A percentile compares a stretch with the other conserved stretches of the same genome.
These are phyloP conservation scores for Pampus argenteus DNA, from an alignment of 2,797 vertebrate species.

Conservation along the genomic window DNA sequence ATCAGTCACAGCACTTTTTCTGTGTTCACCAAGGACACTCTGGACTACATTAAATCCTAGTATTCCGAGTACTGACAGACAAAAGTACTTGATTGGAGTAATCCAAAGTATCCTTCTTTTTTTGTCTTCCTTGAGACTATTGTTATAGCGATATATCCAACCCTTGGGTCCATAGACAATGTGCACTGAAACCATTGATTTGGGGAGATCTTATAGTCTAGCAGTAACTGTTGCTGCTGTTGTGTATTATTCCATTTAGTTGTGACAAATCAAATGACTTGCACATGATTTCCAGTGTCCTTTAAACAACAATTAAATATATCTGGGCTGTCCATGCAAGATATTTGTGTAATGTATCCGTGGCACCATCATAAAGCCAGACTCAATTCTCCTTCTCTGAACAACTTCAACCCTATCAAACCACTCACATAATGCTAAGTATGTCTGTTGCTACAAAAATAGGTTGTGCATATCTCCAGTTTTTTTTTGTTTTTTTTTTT, in stretches of 20 bases:
- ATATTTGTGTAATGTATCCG: constrained; percentile 32
- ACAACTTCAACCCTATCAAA: too few species aligned
- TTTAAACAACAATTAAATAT: constrained; percentile 32
- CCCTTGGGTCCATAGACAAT: background rate
- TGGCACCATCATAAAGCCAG: constrained; percentile 41
- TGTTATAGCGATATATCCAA: background rate
- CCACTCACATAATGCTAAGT: background rate
- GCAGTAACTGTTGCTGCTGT: too few species aligned
- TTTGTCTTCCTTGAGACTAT: background rate
- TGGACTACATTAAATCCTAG: background rate
- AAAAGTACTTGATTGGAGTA: background rate
- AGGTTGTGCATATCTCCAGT: background rate
- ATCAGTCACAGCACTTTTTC: constrained; percentile 21
- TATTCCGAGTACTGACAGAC: constrained; percentile 7
- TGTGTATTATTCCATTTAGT: too few species aligned
- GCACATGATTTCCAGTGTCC: too few species aligned
- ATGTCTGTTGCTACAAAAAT: background rate
- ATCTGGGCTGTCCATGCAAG: constrained; percentile 35
- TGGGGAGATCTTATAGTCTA: background rate
- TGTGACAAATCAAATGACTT: too few species aligned
- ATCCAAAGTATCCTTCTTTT: background rate
- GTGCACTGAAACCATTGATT: background rate
- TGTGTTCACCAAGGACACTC: constrained; percentile 25
- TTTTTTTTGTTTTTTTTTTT: background rate
- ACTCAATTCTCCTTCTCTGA: constrained; percentile 3